A percentile compares a stretch with the other conserved stretches of the same genome.
These are phyloP conservation scores for Aphaenogaster floridana DNA, from an alignment of 1,140 invertebrate species.

Conservation along the genomic window DNA sequence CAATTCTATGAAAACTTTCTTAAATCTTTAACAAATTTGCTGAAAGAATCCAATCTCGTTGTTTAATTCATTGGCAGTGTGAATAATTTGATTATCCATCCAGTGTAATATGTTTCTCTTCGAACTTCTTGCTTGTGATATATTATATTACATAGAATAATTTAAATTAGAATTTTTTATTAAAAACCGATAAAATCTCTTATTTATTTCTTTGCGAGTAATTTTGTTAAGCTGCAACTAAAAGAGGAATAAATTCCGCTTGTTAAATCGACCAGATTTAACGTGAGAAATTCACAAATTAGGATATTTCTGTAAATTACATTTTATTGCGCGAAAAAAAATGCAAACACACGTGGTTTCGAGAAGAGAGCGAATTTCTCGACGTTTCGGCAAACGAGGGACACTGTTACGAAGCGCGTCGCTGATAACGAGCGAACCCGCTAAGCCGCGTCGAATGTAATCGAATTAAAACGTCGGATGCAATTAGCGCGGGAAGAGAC, in stretches of 20 bases:
- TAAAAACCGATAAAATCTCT: neutral
- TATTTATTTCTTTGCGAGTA: neutral
- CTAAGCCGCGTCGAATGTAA: slow-evolving; percentile 42
- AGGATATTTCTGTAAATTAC: neutral
- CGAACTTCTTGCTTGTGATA: no score
- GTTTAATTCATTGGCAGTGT: neutral
- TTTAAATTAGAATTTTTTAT: neutral
- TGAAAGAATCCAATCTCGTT: slow-evolving; percentile 1
- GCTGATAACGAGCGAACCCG: slow-evolving; percentile 44
- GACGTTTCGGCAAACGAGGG: neutral
- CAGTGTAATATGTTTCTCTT: neutral
- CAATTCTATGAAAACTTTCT: slow-evolving; percentile 18
- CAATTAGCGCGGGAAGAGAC: slow-evolving; percentile 59
- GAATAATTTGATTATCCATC: neutral
- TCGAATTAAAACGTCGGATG: slow-evolving; percentile 67
- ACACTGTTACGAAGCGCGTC: neutral
- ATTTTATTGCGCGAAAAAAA: neutral
- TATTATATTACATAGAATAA: neutral
- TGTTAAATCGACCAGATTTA: neutral
- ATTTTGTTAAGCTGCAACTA: neutral
- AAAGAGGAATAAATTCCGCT: neutral
- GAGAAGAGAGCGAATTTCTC: neutral
- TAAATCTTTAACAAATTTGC: slow-evolving; percentile 7
- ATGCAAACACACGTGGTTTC: neutral
- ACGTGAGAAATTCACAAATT: neutral